Evolutionary conservation across 2,113 vertebrate species (phyloP), one percentile per base, ranked within the genome.

Genomic region (Mastomys natalensis): DNA sequence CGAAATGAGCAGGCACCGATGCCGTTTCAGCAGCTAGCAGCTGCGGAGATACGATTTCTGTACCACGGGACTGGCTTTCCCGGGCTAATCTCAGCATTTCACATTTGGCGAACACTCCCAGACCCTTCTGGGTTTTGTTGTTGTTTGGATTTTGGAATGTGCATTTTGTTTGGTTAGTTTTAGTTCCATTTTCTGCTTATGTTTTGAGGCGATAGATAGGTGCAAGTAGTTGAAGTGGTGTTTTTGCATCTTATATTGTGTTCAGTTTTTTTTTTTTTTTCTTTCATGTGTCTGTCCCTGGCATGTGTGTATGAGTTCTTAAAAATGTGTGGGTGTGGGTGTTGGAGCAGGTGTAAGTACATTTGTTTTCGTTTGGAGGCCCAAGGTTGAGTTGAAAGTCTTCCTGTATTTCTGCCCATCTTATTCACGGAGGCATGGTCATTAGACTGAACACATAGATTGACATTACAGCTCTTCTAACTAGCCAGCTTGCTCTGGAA

Each of bases 1-100:
- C 51, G 62, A 95, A 95, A 77, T 82, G 95, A 90, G 84, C 87
- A 93, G 37, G 89, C 88, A 80, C 5, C 12, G 3, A 10, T 37
- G 31, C 51, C 40, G 17, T 93, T 73, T 91, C 37, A 72, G 12
- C 89, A 73, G 12, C 29, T 3, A 73, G 58, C 73, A 93, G 43
- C 60, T 51, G 76, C n/a, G 26, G 5, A 2, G 19, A 6, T 37
- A 51, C 29, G 31, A 34, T 89, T 78, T 95, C n/a, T 48, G 13
- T 31, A 10, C 78, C 29, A 3, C 21, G 31, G 45, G 81, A 40
- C 43, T 84, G 37, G 7, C 70, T 84, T 94, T 48, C n/a, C 91
- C 64, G 60, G 6, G 74, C 29, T 40, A 11, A n/a, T 58, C 74
- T 84, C 60, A 48, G 12, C 13, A 13, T 66, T 66, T 12, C 40